Conservation (phyloP, 2,797 vertebrate genomes). For the Pyrocephalus nanus region DNA sequence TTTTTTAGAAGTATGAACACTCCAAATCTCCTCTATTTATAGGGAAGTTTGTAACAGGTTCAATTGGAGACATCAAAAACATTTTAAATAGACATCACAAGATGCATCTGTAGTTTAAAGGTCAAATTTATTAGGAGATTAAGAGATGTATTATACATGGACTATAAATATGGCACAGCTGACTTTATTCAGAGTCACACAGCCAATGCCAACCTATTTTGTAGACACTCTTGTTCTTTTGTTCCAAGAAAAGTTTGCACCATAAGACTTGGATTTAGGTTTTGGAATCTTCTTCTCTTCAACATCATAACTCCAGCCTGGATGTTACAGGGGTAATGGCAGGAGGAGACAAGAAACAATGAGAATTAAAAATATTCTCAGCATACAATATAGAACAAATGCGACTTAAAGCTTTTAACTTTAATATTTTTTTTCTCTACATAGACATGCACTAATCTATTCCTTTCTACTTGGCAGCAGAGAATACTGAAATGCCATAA, state of each 20-base stretch:
- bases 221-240: slow-evolving; percentile 95
- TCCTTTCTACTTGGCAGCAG: neutral
- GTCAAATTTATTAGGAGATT: slow-evolving; percentile 90
- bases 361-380: slow-evolving; percentile 42
- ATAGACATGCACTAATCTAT: neutral
- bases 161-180: slow-evolving; percentile 81
- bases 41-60: slow-evolving; percentile 74
- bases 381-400: neutral
- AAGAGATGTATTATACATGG: slow-evolving; percentile 78
- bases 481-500: neutral
- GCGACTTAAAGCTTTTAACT: slow-evolving; percentile 16
- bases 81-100: slow-evolving; percentile 79
- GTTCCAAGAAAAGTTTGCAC: slow-evolving; percentile 98
- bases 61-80: slow-evolving; percentile 76
- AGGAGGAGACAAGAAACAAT: slow-evolving; percentile 30
- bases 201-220: slow-evolving; percentile 85
- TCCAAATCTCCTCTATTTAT: slow-evolving; percentile 72
- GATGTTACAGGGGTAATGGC: neutral
- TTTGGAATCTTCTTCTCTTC: slow-evolving; percentile 89
- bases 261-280: slow-evolving; percentile 95
- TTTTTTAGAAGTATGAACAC: slow-evolving; percentile 72
- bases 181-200: slow-evolving; percentile 77
- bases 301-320: slow-evolving; percentile 95
- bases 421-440: neutral
- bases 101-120: slow-evolving; percentile 75